Evolutionary conservation across 2,113 vertebrate genomes (phyloP).

Genomic region (Ochotona curzoniae): DNA sequence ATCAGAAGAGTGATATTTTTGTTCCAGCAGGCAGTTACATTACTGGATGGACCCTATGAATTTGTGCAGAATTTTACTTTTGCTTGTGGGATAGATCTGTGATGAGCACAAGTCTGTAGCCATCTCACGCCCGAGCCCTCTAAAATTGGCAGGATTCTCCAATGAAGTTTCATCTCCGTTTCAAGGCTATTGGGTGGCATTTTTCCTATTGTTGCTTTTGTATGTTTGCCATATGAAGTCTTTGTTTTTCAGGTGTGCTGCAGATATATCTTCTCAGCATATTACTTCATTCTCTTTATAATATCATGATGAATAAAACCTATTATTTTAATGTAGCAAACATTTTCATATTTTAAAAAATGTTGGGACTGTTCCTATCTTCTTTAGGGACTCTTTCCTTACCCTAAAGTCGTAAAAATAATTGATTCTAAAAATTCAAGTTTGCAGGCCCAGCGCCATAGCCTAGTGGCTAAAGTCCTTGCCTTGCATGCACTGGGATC

Average conservation of each 20-base stretch:
- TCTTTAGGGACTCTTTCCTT: slow-evolving; percentile 9
- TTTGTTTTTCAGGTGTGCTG: background rate
- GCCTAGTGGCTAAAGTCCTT: too few species aligned
- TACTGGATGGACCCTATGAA: background rate
- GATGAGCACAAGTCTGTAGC: background rate
- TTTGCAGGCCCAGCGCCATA: background rate
- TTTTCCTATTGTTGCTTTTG: slow-evolving; percentile 17
- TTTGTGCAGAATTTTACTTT: slow-evolving; percentile 24
- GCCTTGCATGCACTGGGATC: too few species aligned
- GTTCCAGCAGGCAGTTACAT: background rate
- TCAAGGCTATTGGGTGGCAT: background rate
- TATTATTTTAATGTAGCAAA: slow-evolving; percentile 43
- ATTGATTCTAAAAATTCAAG: slow-evolving; percentile 24
- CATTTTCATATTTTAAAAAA: background rate
- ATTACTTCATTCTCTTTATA: slow-evolving; percentile 46
- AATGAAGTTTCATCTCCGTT: background rate
- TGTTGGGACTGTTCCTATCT: background rate
- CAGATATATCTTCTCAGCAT: background rate
- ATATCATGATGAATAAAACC: background rate
- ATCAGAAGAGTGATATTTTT: slow-evolving; percentile 37
- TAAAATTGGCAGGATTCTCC: slow-evolving; percentile 14
- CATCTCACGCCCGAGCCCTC: background rate
- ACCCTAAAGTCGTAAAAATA: background rate
- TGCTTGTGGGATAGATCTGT: background rate
- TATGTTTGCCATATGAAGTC: background rate